Evolutionary conservation across 2,797 vertebrate genomes (phyloP), one percentile per base, ranked within the genome.

Genomic region (Anabas testudineus): DNA sequence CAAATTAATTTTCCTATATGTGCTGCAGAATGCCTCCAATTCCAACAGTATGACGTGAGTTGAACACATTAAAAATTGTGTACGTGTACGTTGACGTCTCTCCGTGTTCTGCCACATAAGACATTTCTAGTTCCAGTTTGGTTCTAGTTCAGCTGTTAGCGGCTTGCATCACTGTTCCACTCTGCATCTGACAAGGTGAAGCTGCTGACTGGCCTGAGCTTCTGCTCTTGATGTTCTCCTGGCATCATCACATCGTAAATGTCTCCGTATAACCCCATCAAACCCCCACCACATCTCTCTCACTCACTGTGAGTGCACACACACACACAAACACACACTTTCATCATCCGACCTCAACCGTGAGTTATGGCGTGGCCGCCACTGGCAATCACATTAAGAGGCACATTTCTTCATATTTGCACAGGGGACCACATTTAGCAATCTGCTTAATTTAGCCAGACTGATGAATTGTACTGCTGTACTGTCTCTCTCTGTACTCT

Each of bases 361-460:
- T 93, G 88, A 92, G 83, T 84, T 88, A 88, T 87, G 78, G 81
- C 67, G 51, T 19, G 60, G 74, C 80, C 51, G 84, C 85, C 73
- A 65, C 80, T 69, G 81, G 89, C 88, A 91, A 90, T 93, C 88
- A 91, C 80, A 91, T 85, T 92, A 90, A 90, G 87, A 91, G 89
- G 82, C 51, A 80, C 76, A 83, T 87, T 85, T 78, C 89, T 85
- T 90, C 78, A 81, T 83, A 83, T 90, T 89, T 79, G 76, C 75
- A 84, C 77, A 71, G 80, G 84, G 71, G 76, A 81, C 74, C 78
- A 83, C 73, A 48, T 79, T 85, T 86, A 77, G 76, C 87, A 90
- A 90, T 90, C 86, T 88, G 63, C 82, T 86, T 90, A 89, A 92
- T 93, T 91, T 87, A 88, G 78, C 82, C 70, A 81, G 76, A 87